These are phyloP conservation scores for Acronicta aceris DNA, from an alignment of 2,888 invertebrate species.

Conservation along the genomic window DNA sequence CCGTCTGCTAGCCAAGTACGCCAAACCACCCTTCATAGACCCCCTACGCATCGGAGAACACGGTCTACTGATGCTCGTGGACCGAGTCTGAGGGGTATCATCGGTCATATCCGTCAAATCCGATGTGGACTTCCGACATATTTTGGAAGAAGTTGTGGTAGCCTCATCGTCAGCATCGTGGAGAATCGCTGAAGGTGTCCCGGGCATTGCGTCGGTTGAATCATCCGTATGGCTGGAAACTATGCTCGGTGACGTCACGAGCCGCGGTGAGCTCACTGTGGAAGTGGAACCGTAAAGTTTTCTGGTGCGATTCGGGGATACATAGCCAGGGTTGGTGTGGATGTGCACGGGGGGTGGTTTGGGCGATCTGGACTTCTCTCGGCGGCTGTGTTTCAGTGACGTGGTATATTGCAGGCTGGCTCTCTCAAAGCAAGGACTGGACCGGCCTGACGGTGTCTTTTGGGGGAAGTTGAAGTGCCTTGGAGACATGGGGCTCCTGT, in stretches of 20 bases:
- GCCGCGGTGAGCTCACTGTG: conserved; percentile 81
- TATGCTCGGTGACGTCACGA: conserved; percentile 84
- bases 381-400: conserved; percentile 80
- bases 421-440: conserved; percentile 80
- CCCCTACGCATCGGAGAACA: conserved; percentile 92
- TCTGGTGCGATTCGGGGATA: conserved; percentile 84
- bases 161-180: conserved; percentile 85
- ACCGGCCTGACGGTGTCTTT: conserved; percentile 81
- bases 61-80: conserved; percentile 90
- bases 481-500: conserved; percentile 89
- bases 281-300: conserved; percentile 83
- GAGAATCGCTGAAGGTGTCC: conserved; percentile 78
- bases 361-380: conserved; percentile 83
- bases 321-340: conserved; percentile 90
- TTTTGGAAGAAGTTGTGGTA: conserved; percentile 81
- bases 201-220: conserved; percentile 80
- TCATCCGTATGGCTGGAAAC: conserved; percentile 86
- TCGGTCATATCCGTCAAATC: conserved; percentile 91
- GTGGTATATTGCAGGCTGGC: conserved; percentile 77
- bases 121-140: conserved; percentile 93
- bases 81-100: conserved; percentile 89
- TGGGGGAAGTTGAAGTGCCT: conserved; percentile 90
- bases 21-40: conserved; percentile 91
- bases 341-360: conserved; percentile 89
- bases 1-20: conserved; percentile 95